phyloP scores from a whole-genome alignment of 2,888 invertebrate species.

The Ornithoptera priamus region DNA sequence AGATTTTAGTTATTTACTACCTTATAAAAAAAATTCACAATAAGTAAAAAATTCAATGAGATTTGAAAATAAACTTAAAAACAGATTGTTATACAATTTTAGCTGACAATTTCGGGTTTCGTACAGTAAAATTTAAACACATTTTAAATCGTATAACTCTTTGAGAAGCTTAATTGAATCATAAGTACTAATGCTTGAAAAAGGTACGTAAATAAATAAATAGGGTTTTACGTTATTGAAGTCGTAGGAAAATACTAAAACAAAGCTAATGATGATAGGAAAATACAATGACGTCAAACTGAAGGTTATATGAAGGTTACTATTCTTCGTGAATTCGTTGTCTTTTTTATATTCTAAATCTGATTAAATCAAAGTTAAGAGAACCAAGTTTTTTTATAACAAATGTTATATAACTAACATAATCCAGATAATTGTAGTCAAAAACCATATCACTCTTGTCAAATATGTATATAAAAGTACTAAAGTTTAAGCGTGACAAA shows the following conservation, averaged over 20 bases:
- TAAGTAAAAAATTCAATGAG: no score
- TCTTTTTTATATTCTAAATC: background rate
- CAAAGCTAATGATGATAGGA: background rate
- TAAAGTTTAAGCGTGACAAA: no score
- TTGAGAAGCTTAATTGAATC: no score
- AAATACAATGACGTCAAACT: constrained; percentile 10
- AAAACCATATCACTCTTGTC: background rate
- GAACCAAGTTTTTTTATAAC: background rate
- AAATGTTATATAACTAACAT: background rate
- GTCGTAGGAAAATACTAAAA: background rate
- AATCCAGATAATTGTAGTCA: background rate
- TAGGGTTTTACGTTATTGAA: background rate
- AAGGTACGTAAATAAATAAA: background rate
- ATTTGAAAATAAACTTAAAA: no score
- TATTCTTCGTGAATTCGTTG: background rate
- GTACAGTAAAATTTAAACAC: no score
- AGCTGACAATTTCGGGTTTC: no score
- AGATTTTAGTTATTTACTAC: no score
- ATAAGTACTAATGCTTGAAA: background rate
- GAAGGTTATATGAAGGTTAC: background rate
- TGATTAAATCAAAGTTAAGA: background rate
- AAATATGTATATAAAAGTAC: no score
- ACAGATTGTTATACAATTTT: no score
- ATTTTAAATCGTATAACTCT: no score
- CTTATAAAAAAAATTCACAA: no score